Evolutionary conservation across 2,797 vertebrate genomes (phyloP).

Genomic region (Merluccius polli): DNA sequence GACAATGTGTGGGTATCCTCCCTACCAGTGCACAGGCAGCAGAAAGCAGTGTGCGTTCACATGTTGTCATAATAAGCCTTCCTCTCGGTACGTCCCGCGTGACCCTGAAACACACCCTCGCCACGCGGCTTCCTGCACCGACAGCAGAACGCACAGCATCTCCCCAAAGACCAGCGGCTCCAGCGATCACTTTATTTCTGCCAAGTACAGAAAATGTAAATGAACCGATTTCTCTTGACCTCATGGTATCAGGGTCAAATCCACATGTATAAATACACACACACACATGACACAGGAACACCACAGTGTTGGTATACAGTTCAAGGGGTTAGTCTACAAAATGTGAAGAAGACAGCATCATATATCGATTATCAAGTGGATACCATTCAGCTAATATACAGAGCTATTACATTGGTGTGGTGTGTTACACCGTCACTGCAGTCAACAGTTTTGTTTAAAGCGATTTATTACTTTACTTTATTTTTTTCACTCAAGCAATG

Average conservation of each 20-base stretch:
- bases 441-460: too few species aligned
- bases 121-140: conserved; percentile 11
- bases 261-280: conserved; percentile 45
- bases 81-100: conserved; percentile 8
- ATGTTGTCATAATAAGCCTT: not conserved
- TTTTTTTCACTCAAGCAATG: too few species aligned
- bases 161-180: not conserved
- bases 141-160: not conserved
- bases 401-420: too few species aligned
- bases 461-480: too few species aligned
- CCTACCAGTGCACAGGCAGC: not conserved
- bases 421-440: too few species aligned
- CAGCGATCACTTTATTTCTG: conserved; percentile 24
- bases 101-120: conserved; percentile 24
- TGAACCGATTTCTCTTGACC: conserved; percentile 34
- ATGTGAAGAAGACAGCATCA: too few species aligned
- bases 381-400: too few species aligned
- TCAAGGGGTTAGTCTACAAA: not conserved
- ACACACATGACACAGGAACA: conserved; percentile 28
- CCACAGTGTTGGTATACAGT: conserved; percentile 16
- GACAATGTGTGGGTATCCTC: not conserved
- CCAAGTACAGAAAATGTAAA: conserved; percentile 40
- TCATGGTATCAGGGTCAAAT: conserved; percentile 32
- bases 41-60: not conserved
- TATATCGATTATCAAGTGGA: too few species aligned